Conservation (phyloP, 2,113 vertebrate species). For the Haplochromis burtoni region DNA sequence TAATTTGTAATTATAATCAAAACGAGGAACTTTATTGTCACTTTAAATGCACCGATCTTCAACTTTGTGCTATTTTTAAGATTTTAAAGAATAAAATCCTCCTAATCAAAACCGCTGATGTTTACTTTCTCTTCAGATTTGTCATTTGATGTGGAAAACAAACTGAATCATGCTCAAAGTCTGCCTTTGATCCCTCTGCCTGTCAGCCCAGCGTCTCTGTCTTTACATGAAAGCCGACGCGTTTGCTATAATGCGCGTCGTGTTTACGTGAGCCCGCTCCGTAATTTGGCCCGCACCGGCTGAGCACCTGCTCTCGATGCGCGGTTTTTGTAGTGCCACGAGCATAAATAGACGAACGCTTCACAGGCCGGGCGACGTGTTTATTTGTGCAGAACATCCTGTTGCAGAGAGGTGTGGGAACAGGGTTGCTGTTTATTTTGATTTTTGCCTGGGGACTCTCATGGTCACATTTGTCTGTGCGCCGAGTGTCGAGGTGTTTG, state of each 20-base stretch:
- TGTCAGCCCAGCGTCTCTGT: not conserved
- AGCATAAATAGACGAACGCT: slow-evolving; percentile 27
- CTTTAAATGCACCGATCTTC: not conserved
- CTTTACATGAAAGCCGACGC: not conserved
- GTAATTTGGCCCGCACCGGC: slow-evolving; percentile 12
- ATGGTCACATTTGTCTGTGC: not conserved
- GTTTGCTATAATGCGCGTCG: not conserved
- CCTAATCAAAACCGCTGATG: not conserved
- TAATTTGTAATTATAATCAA: not conserved
- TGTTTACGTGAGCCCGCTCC: not conserved
- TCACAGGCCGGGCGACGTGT: slow-evolving; percentile 7
- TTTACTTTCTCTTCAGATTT: not conserved
- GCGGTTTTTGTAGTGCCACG: slow-evolving; percentile 1
- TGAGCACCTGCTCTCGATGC: slow-evolving; percentile 8
- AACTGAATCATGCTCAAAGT: not conserved
- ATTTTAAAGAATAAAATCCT: not conserved
- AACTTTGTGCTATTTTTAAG: not conserved
- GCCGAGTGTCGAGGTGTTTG: not conserved
- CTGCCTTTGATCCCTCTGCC: not conserved
- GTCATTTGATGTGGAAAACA: not conserved
- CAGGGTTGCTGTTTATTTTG: slow-evolving; percentile 23
- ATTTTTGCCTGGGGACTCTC: not conserved
- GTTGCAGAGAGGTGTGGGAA: slow-evolving; percentile 23
- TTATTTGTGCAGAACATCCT: slow-evolving; percentile 48
- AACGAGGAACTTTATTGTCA: not conserved